These are phyloP conservation scores for Craterocephalus amniculus DNA, from an alignment of 2,797 vertebrate species.

Conservation along the genomic window DNA sequence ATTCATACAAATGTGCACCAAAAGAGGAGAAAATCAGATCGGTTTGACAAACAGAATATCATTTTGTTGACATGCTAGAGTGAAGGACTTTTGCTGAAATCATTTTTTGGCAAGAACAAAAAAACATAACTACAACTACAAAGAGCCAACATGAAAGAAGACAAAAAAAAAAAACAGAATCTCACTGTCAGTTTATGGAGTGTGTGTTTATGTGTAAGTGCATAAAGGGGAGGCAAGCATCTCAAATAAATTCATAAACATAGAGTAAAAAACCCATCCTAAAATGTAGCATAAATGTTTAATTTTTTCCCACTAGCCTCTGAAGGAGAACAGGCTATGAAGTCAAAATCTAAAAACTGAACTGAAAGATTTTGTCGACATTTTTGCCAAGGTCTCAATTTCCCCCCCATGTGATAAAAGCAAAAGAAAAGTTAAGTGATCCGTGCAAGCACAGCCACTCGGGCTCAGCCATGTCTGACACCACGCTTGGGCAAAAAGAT, in stretches of 20 bases:
- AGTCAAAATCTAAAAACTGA: not conserved
- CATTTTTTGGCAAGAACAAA: not conserved
- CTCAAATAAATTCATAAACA: not conserved
- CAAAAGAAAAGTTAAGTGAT: conserved; percentile 3
- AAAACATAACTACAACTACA: too few relatives aligned
- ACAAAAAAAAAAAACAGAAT: not conserved
- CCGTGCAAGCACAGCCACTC: not conserved
- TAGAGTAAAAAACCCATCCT: too few relatives aligned
- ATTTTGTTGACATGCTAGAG: not conserved
- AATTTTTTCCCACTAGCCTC: not conserved
- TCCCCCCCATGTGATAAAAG: not conserved
- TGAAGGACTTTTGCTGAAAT: not conserved
- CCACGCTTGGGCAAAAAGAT: conserved; percentile 30
- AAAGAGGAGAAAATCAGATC: not conserved
- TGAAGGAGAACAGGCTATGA: not conserved
- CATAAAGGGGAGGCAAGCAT: too few relatives aligned
- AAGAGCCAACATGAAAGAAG: not conserved
- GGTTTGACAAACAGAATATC: not conserved
- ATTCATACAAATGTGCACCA: not conserved
- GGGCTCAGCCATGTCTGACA: conserved; percentile 4
- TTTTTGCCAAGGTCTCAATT: not conserved
- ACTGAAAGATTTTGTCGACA: not conserved
- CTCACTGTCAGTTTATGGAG: too few relatives aligned
- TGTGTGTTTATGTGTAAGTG: too few relatives aligned
- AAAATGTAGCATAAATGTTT: too few relatives aligned